These are phyloP conservation scores for Apamea crenata DNA, from an alignment of 2,888 invertebrate species.

Conservation along the genomic window DNA sequence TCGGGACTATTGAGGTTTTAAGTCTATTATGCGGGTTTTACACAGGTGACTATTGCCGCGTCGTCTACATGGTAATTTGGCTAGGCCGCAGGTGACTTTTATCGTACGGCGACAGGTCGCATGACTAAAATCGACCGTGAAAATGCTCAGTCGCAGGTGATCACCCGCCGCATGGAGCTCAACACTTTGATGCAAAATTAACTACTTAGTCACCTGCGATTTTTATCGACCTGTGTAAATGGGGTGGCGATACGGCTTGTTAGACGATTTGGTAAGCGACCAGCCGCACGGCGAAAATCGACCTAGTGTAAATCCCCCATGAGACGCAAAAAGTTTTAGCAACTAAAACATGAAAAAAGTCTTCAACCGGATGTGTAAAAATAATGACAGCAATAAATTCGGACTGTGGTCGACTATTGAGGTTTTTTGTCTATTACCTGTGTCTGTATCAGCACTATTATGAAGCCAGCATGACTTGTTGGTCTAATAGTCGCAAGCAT, in stretches of 20 bases:
- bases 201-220: too few relatives aligned
- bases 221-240: too few relatives aligned
- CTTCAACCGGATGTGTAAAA: not conserved
- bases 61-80: too few relatives aligned
- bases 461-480: not conserved
- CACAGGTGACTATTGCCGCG: too few relatives aligned
- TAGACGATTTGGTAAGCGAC: not conserved
- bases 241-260: not conserved
- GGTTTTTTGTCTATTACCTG: not conserved
- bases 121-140: too few relatives aligned
- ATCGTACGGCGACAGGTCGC: too few relatives aligned
- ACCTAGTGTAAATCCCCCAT: not conserved
- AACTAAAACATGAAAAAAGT: conserved; percentile 8
- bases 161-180: too few relatives aligned
- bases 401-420: not conserved
- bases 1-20: not conserved
- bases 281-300: not conserved
- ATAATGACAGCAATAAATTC: conserved; percentile 26
- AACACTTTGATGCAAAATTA: too few relatives aligned
- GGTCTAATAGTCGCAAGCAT: not conserved
- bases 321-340: conserved; percentile 16
- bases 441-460: not conserved
- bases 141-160: too few relatives aligned
- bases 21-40: too few relatives aligned
- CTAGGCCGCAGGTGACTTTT: too few relatives aligned